These are phyloP conservation scores for Serranochromis macrocephalus DNA, from an alignment of 2,113 vertebrate genomes.

Conservation along the genomic window DNA sequence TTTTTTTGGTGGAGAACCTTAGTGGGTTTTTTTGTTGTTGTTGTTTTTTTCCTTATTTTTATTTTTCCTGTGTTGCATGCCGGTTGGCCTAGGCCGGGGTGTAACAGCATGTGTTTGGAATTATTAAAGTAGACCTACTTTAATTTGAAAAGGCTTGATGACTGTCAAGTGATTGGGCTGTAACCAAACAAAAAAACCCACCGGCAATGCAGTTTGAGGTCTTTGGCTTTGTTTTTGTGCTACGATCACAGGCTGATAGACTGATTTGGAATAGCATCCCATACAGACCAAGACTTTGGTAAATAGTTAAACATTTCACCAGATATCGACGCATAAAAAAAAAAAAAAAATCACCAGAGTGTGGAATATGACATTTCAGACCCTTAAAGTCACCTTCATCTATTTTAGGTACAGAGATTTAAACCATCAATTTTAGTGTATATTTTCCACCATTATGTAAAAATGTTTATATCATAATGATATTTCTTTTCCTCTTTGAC, in stretches of 20 bases:
- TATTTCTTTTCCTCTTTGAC: neutral
- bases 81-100: no score
- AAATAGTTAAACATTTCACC: neutral
- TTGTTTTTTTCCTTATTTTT: no score
- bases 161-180: neutral
- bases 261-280: neutral
- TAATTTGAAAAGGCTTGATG: accelerated
- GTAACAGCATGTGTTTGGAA: neutral
- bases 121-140: neutral
- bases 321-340: neutral
- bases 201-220: accelerated
- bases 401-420: neutral
- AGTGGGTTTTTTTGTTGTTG: no score
- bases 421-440: neutral
- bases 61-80: no score
- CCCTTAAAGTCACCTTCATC: neutral
- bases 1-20: no score
- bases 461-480: neutral
- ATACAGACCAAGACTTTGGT: neutral
- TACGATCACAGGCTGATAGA: neutral
- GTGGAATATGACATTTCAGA: neutral
- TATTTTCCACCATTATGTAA: neutral
- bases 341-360: neutral
- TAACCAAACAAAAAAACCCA: neutral
- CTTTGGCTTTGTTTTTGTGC: neutral